Evolutionary conservation across 2,888 invertebrate genomes (phyloP), one percentile per base, ranked within the genome.

Genomic region (Nephrotoma appendiculata): DNA sequence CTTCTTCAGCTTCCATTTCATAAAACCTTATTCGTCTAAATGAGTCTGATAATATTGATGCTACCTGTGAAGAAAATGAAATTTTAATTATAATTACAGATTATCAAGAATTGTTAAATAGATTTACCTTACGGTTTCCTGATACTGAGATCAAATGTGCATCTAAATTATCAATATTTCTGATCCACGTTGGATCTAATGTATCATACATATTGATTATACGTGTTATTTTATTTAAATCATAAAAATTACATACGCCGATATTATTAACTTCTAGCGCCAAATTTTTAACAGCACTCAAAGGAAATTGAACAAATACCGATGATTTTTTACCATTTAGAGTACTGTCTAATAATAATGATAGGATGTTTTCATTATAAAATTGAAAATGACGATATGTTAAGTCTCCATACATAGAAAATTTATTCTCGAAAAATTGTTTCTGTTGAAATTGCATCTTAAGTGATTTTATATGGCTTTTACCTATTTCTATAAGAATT

Each of bases 1-100:
- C 96, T 41, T 97, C 98, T 90, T 98, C 98, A 0, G 95, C 96
- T 92, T 98, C 98, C 95, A 98, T 98, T 91, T 98, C 97, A 90
- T 96, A 96, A 86, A 98, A 93, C 88, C 97, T 93, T 83, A 98
- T 96, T 90, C 97, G 96, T 87, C 96, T 94, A 86, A 93, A 92
- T 89, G 94, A 96, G 89, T 96, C 95, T 15, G 96, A 95, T 71
- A 98, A 92, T 85, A 98, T 94, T 71, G 98, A 96, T 7, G 97
- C 95, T 7, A 98, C 97, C 90, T 90, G 48, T 7, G 43, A 86
- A 83, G 83, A 43, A 71, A 31, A 86, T 3, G 41, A 84, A 42
- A 86, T 42, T 44, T 1, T 45, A 19, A 11, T 19, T 84, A 1
- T 5, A 84, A n/a, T 42, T 84, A 4, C 85, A 48, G 71, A 89